Percentiles rank a stretch among this genome's conserved stretches.
These are phyloP conservation scores for Caenorhabditis angaria DNA, from an alignment of 2,888 invertebrate genomes.

Conservation along the genomic window DNA sequence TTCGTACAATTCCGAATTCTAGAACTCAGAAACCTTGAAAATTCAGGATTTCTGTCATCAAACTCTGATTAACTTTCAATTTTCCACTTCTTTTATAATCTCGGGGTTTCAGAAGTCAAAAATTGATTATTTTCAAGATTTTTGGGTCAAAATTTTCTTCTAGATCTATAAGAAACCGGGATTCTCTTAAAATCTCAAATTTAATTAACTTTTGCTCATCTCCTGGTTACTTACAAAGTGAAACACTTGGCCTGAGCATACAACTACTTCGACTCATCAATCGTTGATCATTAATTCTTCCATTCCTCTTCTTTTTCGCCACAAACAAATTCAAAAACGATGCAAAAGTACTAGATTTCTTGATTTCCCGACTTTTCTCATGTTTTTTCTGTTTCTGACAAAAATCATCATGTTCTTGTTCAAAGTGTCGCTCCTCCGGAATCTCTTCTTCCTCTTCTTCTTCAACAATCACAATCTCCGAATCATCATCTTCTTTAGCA, in stretches of 20 bases:
- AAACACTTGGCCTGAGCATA: conserved; percentile 37
- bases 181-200: conserved; percentile 11
- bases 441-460: conserved; percentile 16
- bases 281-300: conserved; percentile 18
- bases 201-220: too few relatives aligned
- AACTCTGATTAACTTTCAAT: too few relatives aligned
- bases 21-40: too few relatives aligned
- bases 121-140: too few relatives aligned
- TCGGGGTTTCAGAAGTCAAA: not conserved
- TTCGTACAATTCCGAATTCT: too few relatives aligned
- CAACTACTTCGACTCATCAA: conserved; percentile 44
- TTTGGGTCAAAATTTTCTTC: not conserved
- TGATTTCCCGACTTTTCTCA: conserved; percentile 29
- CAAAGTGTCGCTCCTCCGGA: conserved; percentile 12
- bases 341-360: conserved; percentile 42
- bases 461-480: conserved; percentile 37
- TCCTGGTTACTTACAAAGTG: conserved; percentile 44
- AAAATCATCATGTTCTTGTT: conserved; percentile 12
- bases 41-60: too few relatives aligned
- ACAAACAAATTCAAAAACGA: conserved; percentile 44
- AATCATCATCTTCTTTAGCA: conserved; percentile 31
- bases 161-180: conserved; percentile 22
- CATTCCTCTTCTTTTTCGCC: conserved; percentile 13
- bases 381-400: not conserved
- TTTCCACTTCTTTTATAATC: too few relatives aligned